phyloP scores from a whole-genome alignment of 2,888 invertebrate species.

The Lumbricus terrestris region DNA sequence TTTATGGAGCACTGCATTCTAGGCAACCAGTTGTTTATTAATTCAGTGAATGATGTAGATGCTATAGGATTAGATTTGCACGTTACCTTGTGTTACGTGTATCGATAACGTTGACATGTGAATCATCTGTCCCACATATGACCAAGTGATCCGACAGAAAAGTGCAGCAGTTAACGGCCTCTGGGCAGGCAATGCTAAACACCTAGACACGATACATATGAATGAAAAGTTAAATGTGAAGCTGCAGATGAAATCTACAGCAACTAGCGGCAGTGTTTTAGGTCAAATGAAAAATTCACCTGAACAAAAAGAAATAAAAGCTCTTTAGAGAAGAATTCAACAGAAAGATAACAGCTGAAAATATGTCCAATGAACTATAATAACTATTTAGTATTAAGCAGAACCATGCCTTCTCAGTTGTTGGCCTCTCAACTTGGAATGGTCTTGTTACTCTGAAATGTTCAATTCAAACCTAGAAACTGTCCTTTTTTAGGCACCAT shows the following conservation, averaged over 20 bases:
- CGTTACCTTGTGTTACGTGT: slow-evolving; percentile 54
- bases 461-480: no score
- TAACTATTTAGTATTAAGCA: no score
- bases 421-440: no score
- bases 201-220: slow-evolving; percentile 44
- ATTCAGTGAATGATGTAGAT: not conserved
- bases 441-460: no score
- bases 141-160: slow-evolving; percentile 62
- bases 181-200: slow-evolving; percentile 52
- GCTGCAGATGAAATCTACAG: not conserved
- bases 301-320: not conserved
- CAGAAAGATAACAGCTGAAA: no score
- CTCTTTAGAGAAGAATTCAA: no score
- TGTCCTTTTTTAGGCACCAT: no score
- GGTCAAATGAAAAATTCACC: not conserved
- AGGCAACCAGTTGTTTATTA: not conserved
- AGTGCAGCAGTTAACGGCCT: slow-evolving; percentile 66
- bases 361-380: no score
- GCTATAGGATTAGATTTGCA: not conserved
- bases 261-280: not conserved
- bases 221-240: not conserved
- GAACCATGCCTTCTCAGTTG: no score
- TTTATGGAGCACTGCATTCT: not conserved
- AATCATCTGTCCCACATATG: slow-evolving; percentile 67
- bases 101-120: slow-evolving; percentile 59